Evolutionary conservation across 2,888 invertebrate genomes (phyloP), one percentile per base, ranked within the genome.

Genomic region (Drosophila niveifrons): DNA sequence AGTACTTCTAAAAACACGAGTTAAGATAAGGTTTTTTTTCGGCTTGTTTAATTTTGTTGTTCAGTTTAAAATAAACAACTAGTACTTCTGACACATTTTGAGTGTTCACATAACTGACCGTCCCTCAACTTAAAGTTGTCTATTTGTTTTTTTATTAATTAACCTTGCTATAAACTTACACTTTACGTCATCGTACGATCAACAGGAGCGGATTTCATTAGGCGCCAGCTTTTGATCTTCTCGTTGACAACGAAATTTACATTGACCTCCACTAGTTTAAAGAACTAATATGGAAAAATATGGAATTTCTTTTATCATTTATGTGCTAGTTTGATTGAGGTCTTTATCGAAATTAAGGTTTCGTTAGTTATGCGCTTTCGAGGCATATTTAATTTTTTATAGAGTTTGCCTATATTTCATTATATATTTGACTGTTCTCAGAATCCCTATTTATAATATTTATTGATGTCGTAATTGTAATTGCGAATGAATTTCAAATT

Each of bases 91-190:
- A 13, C 31, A 48, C 31, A 15, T 15, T 15, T 48, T 11, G 17
- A 31, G 10, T 34, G 43, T 41, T 43, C 13, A 43, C 43, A 10
- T 43, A 43, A 59, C 51, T 51, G 43, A 51, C 41, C 51, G 29
- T 13, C 51, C 31, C 31, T 62, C 10, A 29, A 53, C 44, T 53
- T 44, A 6, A 43, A 53, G 34, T 53, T 53, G 52, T 61, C 17
- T 41, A 43, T 41, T 2, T 52, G 11, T 28, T 48, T 39, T 39
- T 46, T 46, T 50, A 39, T 41, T 41, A n/a, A 39, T 39, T 39
- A 39, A 58, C 39, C 39, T 58, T 17, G 48, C 48, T 29, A 43
- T 31, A 46, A 18, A 41, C 7, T 41, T 41, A 41, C 31, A 44
- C 55, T 11, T 43, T 52, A 23, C 6, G 2, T 41, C 39, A 41